phyloP scores from a whole-genome alignment of 2,888 invertebrate genomes.

The Elaeidobius kamerunicus region DNA sequence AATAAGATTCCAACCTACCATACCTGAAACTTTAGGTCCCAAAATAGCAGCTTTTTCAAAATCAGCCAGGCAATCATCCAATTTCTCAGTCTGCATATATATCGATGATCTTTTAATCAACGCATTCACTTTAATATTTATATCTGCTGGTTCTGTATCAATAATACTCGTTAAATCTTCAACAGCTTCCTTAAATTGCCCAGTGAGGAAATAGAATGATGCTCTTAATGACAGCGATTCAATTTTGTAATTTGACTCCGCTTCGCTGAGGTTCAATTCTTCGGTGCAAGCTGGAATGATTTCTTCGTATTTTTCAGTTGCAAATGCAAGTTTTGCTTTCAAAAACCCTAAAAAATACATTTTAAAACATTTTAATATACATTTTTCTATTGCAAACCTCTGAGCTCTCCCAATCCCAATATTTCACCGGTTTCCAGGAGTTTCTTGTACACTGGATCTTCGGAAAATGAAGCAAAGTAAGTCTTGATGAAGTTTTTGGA shows the following conservation, averaged over 20 bases:
- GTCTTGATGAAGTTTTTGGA: conserved; percentile 83
- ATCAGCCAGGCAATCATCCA: conserved; percentile 71
- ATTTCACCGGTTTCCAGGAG: conserved; percentile 48
- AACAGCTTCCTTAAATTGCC: conserved; percentile 69
- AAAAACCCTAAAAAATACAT: conserved; percentile 56
- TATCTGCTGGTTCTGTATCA: conserved; percentile 58
- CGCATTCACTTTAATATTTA: conserved; percentile 74
- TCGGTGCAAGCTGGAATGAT: conserved; percentile 77
- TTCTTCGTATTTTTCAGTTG: conserved; percentile 70
- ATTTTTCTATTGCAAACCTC: conserved; percentile 35
- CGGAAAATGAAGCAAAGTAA: conserved; percentile 83
- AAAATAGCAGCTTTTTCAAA: conserved; percentile 74
- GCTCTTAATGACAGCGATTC: conserved; percentile 79
- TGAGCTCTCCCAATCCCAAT: conserved; percentile 43
- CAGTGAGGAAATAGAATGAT: conserved; percentile 77
- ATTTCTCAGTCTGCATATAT: conserved; percentile 73
- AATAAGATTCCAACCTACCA: conserved; percentile 3
- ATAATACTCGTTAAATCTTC: conserved; percentile 71
- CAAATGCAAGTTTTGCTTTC: conserved; percentile 68
- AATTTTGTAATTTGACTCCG: conserved; percentile 60
- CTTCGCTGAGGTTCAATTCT: conserved; percentile 64
- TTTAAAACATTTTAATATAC: not conserved
- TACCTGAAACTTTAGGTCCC: conserved; percentile 62
- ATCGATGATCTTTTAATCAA: conserved; percentile 85
- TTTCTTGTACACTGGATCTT: conserved; percentile 72